Evolutionary conservation across 2,888 invertebrate species (phyloP), one percentile per base, ranked within the genome.

Genomic region (Scaptomyza cyrtandrae): DNA sequence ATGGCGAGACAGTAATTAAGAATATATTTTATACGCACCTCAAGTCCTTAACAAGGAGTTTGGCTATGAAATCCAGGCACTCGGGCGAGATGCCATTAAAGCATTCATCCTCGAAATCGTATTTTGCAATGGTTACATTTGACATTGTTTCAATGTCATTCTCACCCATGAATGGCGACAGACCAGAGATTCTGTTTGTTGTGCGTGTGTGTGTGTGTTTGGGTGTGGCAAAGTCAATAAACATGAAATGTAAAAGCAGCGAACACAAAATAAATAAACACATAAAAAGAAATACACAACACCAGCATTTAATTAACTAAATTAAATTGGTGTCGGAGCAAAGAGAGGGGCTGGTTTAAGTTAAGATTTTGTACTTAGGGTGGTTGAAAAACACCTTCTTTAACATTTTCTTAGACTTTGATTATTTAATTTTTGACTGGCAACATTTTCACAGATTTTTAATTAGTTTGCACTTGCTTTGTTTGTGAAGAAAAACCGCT

Each of bases 151-250:
- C 98, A 82, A 97, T 96, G 92, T 99, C 99, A 49, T 96, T 98
- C 91, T 98, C 97, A 1, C 99, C 99, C 97, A 99, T 98, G 93
- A 99, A 99, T 13, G 99, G 99, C 6, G 99, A 99, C 66, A 99
- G 93, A 6, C 99, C 99, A 35, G 99, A 99, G 85, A 99, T 93
- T 80, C 97, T 97, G 79, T 66, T 58, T 54, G 37, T 73, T 59
- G 69, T 69, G 45, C 50, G 63, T 61, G 60, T 19, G 55, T 35
- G 27, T 41, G 46, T 27, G 52, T 37, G 41, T 35, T 58, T 41
- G 60, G 55, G 71, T 68, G 69, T 66, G 76, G 68, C 56, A 76
- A 63, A 87, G 88, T 84, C 87, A 84, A 85, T 87, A 85, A 87
- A 87, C 87, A 87, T 80, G 78, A 70, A 87, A 86, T 78, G 82